A percentile compares a stretch with the other conserved stretches of the same genome.
phyloP scores from a whole-genome alignment of 2,888 invertebrate genomes.

The Drosophila ustulata region DNA sequence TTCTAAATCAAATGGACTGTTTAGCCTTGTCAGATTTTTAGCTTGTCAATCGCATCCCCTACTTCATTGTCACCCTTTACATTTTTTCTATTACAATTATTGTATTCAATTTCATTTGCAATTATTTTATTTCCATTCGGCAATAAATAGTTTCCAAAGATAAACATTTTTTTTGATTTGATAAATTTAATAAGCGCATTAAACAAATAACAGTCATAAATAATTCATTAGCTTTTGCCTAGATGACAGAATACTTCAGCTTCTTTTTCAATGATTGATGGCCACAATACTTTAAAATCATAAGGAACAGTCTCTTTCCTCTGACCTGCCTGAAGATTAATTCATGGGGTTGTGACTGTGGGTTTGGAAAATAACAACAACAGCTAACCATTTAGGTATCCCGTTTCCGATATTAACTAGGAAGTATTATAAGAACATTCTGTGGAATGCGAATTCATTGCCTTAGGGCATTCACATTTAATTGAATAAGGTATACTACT shows the following conservation, averaged over 20 bases:
- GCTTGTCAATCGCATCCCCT: no score
- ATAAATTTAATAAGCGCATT: conserved; percentile 35
- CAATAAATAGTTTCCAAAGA: background rate
- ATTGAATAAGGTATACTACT: conserved; percentile 37
- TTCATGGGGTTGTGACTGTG: conserved; percentile 1
- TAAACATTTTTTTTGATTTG: conserved; percentile 25
- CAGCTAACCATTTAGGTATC: background rate
- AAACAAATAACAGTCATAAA: conserved; percentile 52
- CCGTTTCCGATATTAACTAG: background rate
- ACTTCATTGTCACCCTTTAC: background rate
- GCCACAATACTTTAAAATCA: background rate
- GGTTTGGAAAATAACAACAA: background rate
- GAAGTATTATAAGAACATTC: conserved; percentile 13
- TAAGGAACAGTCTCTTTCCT: background rate
- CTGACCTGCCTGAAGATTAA: background rate
- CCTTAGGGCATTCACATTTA: conserved; percentile 25
- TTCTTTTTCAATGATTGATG: conserved; percentile 19
- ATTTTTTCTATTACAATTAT: background rate
- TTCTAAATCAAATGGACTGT: no score
- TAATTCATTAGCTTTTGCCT: conserved; percentile 55
- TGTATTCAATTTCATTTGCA: background rate
- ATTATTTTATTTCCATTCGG: background rate
- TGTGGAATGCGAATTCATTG: conserved; percentile 37
- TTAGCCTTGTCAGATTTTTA: no score
- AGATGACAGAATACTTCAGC: conserved; percentile 1